phyloP scores from a whole-genome alignment of 2,113 vertebrate species.

The Solea solea region DNA sequence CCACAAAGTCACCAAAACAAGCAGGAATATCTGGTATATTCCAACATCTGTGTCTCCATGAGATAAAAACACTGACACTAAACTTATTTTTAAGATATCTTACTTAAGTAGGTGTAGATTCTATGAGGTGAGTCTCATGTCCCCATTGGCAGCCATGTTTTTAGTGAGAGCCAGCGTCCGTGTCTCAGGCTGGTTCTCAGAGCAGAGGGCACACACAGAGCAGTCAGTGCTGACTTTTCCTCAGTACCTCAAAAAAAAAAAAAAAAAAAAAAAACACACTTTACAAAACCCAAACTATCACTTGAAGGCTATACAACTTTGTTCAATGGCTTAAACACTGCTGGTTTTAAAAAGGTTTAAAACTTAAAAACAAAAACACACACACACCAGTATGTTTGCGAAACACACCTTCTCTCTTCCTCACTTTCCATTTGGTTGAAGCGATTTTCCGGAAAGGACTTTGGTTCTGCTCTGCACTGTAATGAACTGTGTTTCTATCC shows the following conservation, averaged over 20 bases:
- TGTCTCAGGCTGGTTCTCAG: too few species aligned
- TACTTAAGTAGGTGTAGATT: too few species aligned
- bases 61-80: too few species aligned
- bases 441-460: slow-evolving; percentile 45
- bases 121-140: too few species aligned
- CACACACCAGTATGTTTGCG: neutral
- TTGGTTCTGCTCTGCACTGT: slow-evolving; percentile 31
- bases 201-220: too few species aligned
- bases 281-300: neutral
- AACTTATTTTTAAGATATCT: too few species aligned
- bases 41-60: too few species aligned
- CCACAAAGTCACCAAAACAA: too few species aligned
- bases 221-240: too few species aligned
- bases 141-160: too few species aligned
- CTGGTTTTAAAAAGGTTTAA: neutral
- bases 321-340: neutral
- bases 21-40: too few species aligned
- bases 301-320: neutral
- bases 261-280: neutral
- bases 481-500: slow-evolving; percentile 61
- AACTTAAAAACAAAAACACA: neutral
- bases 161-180: too few species aligned
- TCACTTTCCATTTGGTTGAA: slow-evolving; percentile 35
- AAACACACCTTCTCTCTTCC: slow-evolving; percentile 38
- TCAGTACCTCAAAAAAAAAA: neutral